phyloP scores from a whole-genome alignment of 2,797 vertebrate species.

The Lycodopsis pacificus region DNA sequence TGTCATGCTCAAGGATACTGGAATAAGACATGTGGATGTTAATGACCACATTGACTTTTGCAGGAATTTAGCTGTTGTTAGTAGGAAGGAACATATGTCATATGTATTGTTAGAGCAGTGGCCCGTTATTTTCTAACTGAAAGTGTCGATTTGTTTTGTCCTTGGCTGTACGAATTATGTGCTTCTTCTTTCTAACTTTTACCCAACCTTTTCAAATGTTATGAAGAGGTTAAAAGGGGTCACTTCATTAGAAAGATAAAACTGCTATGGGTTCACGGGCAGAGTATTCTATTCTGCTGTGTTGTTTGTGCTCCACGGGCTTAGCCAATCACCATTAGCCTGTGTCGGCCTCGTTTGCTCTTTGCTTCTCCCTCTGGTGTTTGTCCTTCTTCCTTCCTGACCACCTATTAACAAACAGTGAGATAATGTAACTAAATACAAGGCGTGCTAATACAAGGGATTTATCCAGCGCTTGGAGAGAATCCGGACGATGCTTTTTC shows the following conservation, averaged over 20 bases:
- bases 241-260: conserved; percentile 67
- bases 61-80: background rate
- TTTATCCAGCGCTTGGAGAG: conserved; percentile 50
- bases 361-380: conserved; percentile 67
- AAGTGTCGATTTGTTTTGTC: conserved; percentile 14
- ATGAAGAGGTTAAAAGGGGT: conserved; percentile 63
- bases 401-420: conserved; percentile 68
- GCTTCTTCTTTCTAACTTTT: conserved; percentile 46
- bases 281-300: conserved; percentile 37
- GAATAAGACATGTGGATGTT: conserved; percentile 16
- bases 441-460: conserved; percentile 52
- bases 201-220: conserved; percentile 46
- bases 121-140: background rate
- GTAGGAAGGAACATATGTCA: background rate
- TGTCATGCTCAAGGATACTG: conserved; percentile 25
- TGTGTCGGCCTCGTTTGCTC: conserved; percentile 43
- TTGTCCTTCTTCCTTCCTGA: conserved; percentile 54
- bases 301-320: conserved; percentile 57
- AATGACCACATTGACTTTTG: conserved; percentile 12
- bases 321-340: conserved; percentile 58
- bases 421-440: conserved; percentile 71
- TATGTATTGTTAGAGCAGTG: conserved; percentile 10
- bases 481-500: conserved; percentile 50
- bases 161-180: conserved; percentile 8
- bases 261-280: conserved; percentile 25